A percentile compares a stretch with the other conserved stretches of the same genome.
These are phyloP conservation scores for Rotaria magnacalcarata DNA, from an alignment of 2,888 invertebrate species.

Conservation along the genomic window DNA sequence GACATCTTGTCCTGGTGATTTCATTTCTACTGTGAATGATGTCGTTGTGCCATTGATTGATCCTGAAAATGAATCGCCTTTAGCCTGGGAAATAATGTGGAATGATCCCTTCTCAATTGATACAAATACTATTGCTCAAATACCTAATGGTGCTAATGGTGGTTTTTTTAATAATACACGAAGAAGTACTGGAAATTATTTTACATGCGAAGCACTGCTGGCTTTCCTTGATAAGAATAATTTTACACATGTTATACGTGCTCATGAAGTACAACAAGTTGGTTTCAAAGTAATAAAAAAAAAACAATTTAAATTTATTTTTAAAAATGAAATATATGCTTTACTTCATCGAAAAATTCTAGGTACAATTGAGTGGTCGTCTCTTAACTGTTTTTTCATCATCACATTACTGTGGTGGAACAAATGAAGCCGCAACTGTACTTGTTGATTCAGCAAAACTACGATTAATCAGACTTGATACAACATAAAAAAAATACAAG, in stretches of 20 bases:
- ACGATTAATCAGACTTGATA: slow-evolving; percentile 66
- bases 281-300: slow-evolving; percentile 66
- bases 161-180: slow-evolving; percentile 69
- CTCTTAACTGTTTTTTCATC: slow-evolving; percentile 73
- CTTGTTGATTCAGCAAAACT: slow-evolving; percentile 68
- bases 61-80: slow-evolving; percentile 68
- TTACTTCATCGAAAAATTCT: background rate
- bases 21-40: slow-evolving; percentile 59
- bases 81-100: slow-evolving; percentile 76
- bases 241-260: slow-evolving; percentile 70
- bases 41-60: slow-evolving; percentile 67
- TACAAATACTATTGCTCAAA: background rate
- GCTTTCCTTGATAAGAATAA: slow-evolving; percentile 68
- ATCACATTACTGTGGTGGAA: slow-evolving; percentile 70
- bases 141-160: slow-evolving; percentile 50
- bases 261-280: slow-evolving; percentile 70
- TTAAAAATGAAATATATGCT: background rate
- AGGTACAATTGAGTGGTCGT: slow-evolving; percentile 67
- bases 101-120: slow-evolving; percentile 67
- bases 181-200: slow-evolving; percentile 72
- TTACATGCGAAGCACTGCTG: slow-evolving; percentile 68
- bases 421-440: slow-evolving; percentile 71
- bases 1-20: slow-evolving; percentile 48
- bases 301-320: background rate
- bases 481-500: slow-evolving; percentile 50